Conservation (phyloP, 2,888 invertebrate species). For the Metacarcinus magister region DNA sequence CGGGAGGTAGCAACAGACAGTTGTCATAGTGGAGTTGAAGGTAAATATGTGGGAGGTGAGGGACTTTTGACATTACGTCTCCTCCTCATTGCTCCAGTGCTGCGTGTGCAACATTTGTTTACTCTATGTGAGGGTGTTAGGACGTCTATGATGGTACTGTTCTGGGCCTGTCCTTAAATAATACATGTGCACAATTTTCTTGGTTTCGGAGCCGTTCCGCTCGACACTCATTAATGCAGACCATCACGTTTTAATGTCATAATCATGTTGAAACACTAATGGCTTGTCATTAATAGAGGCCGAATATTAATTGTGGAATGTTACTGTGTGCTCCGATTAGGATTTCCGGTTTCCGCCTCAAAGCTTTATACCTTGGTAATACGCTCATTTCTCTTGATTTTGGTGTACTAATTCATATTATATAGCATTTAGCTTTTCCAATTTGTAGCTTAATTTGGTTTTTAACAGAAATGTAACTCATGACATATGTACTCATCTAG, state of each 20-base stretch:
- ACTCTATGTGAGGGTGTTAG: not conserved
- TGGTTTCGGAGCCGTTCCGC: not conserved
- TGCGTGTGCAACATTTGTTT: not conserved
- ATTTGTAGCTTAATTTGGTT: not conserved
- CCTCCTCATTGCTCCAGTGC: not conserved
- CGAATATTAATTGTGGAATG: constrained; percentile 8
- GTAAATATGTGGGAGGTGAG: not conserved
- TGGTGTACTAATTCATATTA: not conserved
- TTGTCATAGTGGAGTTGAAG: not conserved
- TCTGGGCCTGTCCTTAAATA: not conserved
- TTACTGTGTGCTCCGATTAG: constrained; percentile 4
- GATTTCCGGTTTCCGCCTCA: not conserved
- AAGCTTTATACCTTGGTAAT: not conserved
- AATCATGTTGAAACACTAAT: constrained; percentile 43
- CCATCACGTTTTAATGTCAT: constrained; percentile 42
- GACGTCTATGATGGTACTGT: not conserved
- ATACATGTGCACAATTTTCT: not conserved
- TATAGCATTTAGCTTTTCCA: not conserved
- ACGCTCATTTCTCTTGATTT: not conserved
- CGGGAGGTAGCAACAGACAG: not conserved
- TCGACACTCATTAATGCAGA: not conserved
- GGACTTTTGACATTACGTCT: not conserved
- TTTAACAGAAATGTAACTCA: not conserved
- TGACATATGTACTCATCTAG: not conserved
- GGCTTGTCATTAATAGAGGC: not conserved